A percentile compares a stretch with the other conserved stretches of the same genome.
Conservation (phyloP, 2,113 vertebrate species). For the Sturnus vulgaris region DNA sequence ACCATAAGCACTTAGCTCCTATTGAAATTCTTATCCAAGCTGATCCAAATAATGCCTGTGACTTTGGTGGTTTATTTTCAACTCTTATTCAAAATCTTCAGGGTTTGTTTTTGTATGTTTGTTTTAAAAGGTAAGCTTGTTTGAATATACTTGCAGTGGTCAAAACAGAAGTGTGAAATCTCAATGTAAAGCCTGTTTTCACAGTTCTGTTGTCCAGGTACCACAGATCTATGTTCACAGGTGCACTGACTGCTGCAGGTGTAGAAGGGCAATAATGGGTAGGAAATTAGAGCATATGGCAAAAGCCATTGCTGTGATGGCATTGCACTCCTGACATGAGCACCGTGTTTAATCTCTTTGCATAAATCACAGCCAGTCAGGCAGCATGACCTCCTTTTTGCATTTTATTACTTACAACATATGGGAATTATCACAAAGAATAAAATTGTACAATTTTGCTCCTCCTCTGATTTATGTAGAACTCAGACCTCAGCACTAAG, state of each 20-base stretch:
- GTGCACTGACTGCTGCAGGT: not conserved
- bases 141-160: not conserved
- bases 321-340: not conserved
- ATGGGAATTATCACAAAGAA: not conserved
- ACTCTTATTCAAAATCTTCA: not conserved
- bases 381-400: not conserved
- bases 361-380: not conserved
- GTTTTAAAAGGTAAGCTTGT: not conserved
- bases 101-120: not conserved
- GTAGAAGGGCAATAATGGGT: not conserved
- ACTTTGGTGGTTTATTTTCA: not conserved
- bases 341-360: not conserved
- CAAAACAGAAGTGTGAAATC: not conserved
- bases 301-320: not conserved
- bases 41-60: not conserved
- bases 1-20: not conserved
- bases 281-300: not conserved
- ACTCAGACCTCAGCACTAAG: not conserved
- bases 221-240: not conserved
- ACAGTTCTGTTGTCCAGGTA: not conserved
- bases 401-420: not conserved
- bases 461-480: not conserved
- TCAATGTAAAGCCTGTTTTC: not conserved
- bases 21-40: not conserved
- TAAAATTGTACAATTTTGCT: not conserved